A percentile compares a stretch with the other conserved stretches of the same genome.
These are phyloP conservation scores for Ectropis crepuscularia DNA, from an alignment of 2,888 invertebrate genomes.

Conservation along the genomic window DNA sequence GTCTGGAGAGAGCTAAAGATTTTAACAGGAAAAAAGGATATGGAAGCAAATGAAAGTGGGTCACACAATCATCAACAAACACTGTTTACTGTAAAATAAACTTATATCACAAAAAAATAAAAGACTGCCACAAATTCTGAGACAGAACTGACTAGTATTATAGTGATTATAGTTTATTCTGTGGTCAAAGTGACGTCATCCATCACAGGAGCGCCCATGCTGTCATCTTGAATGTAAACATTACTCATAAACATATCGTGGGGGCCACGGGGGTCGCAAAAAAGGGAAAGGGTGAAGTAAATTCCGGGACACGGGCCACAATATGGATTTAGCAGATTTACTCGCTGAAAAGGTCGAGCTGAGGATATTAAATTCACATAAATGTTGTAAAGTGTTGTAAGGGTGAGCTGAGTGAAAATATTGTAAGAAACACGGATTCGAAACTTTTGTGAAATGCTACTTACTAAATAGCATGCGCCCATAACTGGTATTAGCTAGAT, in stretches of 20 bases:
- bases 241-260: constrained; percentile 56
- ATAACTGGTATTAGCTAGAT: too few relatives aligned
- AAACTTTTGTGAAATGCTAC: background rate
- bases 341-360: constrained; percentile 20
- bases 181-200: constrained; percentile 22
- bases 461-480: too few relatives aligned
- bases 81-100: too few relatives aligned
- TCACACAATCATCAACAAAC: too few relatives aligned
- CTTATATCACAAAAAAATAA: too few relatives aligned
- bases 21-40: too few relatives aligned
- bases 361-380: constrained; percentile 22
- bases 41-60: too few relatives aligned
- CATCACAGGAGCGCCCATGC: constrained; percentile 28
- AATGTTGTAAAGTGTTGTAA: constrained; percentile 16
- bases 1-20: too few relatives aligned
- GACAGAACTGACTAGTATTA: background rate
- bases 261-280: constrained; percentile 20
- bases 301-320: constrained; percentile 14
- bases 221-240: constrained; percentile 46
- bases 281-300: constrained; percentile 27
- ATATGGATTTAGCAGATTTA: constrained; percentile 32
- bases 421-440: background rate
- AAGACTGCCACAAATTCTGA: too few relatives aligned
- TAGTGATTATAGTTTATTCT: background rate
- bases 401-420: constrained; percentile 2